Evolutionary conservation across 2,888 invertebrate genomes (phyloP), one percentile per base, ranked within the genome.

Genomic region (Formica aserva): DNA sequence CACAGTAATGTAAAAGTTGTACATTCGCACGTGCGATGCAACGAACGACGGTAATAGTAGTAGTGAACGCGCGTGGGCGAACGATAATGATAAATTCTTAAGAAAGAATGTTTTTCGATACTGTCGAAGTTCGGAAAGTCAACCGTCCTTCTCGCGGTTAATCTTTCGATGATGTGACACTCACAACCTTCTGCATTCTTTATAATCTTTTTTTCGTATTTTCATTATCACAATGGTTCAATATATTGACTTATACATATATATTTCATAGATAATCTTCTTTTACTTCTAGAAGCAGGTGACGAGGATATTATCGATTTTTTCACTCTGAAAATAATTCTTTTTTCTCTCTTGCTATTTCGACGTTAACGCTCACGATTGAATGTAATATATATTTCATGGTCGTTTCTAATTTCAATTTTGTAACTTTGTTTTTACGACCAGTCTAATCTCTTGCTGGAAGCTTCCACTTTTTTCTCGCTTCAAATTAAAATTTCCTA

Each of bases 171-270:
- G 45, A 85, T 67, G 18, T 48, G 77, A 38, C 86, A 84, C 86
- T 90, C 88, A 71, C 88, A 77, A 91, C 87, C 90, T 32, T 63
- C 85, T 77, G 75, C 82, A 85, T 83, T 91, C 86, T 26, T 72
- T 83, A 84, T 48, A 57, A 80, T 74, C 45, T 48, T 60, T 74
- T 74, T 48, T 72, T 77, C 75, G 45, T 86, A 83, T 78, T 76
- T 66, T 85, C 84, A 57, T 69, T 90, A 90, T 90, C 90, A 90
- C 90, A 90, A 88, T 90, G 86, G 81, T 89, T 88, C 87, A 67
- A 88, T 84, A 86, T 91, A 91, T 90, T 91, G 91, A 90, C 91
- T 91, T 52, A 52, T n/a, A 52, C 15, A 45, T 45, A 45, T 52
- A 52, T 52, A 86, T 86, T 91, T 87, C 78, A 82, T 76, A 85